Evolutionary conservation across 2,113 vertebrate genomes (phyloP).

Genomic region (Donacobius atricapilla): DNA sequence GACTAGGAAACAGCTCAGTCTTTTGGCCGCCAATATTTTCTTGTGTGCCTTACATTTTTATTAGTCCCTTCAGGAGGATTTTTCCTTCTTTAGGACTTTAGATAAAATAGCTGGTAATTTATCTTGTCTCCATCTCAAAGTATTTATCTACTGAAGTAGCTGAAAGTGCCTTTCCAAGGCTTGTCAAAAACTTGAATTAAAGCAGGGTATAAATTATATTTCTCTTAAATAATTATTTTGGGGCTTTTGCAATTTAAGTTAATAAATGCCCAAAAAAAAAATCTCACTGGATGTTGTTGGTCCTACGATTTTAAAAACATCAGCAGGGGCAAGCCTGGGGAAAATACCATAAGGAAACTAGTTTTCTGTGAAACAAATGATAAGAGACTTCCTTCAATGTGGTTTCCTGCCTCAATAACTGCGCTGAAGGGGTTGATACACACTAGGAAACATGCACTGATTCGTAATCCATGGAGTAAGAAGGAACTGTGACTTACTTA

Average conservation of each 20-base stretch:
- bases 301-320: not conserved
- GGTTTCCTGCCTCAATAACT: not conserved
- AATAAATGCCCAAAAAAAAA: not conserved
- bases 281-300: accelerated
- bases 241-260: not conserved
- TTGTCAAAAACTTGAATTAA: constrained; percentile 21
- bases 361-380: not conserved
- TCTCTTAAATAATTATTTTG: not conserved
- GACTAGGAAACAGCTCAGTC: not conserved
- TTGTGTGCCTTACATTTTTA: not conserved
- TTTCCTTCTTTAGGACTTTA: not conserved
- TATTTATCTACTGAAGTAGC: not conserved
- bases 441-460: not conserved
- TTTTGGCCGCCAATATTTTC: not conserved
- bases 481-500: not conserved
- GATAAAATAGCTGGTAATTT: not conserved
- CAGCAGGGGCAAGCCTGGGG: not conserved
- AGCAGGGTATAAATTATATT: not conserved
- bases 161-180: not conserved
- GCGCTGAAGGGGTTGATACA: not conserved
- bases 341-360: not conserved
- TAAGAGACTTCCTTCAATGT: not conserved
- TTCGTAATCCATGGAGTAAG: too few relatives aligned
- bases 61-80: not conserved
- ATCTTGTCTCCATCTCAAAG: not conserved